These are phyloP conservation scores for Deilephila elpenor DNA, from an alignment of 2,888 invertebrate species.

Conservation along the genomic window DNA sequence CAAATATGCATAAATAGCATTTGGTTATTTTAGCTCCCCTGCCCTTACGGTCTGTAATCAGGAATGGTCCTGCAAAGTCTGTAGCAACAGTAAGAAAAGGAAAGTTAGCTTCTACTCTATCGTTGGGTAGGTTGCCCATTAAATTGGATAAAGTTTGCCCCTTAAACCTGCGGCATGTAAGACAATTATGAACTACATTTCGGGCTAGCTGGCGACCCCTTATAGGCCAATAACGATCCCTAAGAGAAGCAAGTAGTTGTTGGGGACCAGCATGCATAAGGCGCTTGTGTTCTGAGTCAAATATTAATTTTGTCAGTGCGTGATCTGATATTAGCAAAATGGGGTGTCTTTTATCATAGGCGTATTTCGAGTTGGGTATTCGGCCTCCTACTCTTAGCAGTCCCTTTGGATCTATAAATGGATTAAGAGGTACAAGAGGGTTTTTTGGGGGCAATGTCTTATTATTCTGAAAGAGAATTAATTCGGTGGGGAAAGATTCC, in stretches of 20 bases:
- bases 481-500: constrained; percentile 12
- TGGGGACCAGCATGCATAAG: constrained; percentile 37
- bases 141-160: too few species aligned
- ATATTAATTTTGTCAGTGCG: constrained; percentile 32
- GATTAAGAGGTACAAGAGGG: too few species aligned
- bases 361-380: background rate
- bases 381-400: constrained; percentile 18
- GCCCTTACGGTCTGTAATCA: constrained; percentile 35
- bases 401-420: too few species aligned
- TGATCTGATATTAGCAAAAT: constrained; percentile 32
- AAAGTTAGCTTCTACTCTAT: constrained; percentile 28
- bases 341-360: constrained; percentile 32
- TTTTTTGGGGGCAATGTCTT: too few species aligned
- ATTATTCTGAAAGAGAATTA: too few species aligned
- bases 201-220: constrained; percentile 36
- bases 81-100: too few species aligned
- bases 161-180: constrained; percentile 34
- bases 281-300: constrained; percentile 33
- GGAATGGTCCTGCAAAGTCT: too few species aligned
- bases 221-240: constrained; percentile 35
- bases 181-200: too few species aligned
- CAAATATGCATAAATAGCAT: constrained; percentile 39
- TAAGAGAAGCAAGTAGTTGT: constrained; percentile 29
- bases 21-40: too few species aligned
- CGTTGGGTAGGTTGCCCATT: constrained; percentile 33